Percentiles rank a stretch among this genome's conserved stretches.
These are phyloP conservation scores for Atherinosoma microstoma DNA, from an alignment of 2,797 vertebrate genomes.

Conservation along the genomic window DNA sequence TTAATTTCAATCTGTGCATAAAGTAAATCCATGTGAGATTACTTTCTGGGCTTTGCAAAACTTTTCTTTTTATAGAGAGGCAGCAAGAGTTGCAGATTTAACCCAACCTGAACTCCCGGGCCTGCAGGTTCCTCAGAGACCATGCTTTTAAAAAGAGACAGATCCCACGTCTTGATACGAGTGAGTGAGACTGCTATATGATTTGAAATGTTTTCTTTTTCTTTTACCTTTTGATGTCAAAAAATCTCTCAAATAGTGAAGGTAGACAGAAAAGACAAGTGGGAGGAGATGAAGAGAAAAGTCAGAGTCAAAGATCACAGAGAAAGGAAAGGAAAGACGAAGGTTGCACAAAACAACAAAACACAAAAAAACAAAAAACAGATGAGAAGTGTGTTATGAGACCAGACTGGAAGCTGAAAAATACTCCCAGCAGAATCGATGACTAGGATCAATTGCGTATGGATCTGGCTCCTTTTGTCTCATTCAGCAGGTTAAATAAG, in stretches of 20 bases:
- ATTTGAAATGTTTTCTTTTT: background rate
- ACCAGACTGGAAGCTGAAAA: background rate
- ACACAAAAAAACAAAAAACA: background rate
- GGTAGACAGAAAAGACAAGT: background rate
- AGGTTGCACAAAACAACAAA: background rate
- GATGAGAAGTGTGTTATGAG: background rate
- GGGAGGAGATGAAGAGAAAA: background rate
- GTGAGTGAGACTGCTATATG: background rate
- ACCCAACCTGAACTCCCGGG: background rate
- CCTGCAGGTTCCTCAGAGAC: background rate
- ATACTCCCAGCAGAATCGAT: slow-evolving; percentile 15
- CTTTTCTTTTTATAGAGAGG: background rate
- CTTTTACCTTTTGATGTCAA: background rate
- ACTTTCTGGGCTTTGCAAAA: background rate
- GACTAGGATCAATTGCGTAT: slow-evolving; percentile 21
- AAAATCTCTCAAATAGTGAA: background rate
- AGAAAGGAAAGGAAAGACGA: background rate
- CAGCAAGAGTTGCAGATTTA: background rate
- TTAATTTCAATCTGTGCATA: background rate
- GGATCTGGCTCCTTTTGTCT: slow-evolving; percentile 12
- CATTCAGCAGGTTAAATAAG: slow-evolving; percentile 23
- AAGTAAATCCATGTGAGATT: background rate
- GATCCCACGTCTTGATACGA: background rate
- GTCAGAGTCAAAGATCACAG: background rate
- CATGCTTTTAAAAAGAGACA: background rate